Conservation (phyloP, 1,140 invertebrate genomes). For the Drosophila baimaii region DNA sequence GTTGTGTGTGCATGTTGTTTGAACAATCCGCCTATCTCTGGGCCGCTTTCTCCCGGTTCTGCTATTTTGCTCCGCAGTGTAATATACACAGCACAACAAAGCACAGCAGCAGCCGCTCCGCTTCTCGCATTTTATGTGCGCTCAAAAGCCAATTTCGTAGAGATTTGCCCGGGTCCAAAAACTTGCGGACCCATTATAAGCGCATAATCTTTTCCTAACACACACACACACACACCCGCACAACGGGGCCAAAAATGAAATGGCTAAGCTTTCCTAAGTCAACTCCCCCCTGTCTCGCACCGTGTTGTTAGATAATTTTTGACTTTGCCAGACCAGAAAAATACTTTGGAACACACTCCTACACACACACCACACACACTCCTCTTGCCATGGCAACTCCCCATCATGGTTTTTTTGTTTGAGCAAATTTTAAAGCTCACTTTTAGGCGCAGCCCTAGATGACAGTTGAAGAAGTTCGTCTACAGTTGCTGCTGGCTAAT, state of each 20-base stretch:
- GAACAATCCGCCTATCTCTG: constrained; percentile 60
- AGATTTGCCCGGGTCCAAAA: constrained; percentile 69
- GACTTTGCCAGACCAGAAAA: constrained; percentile 44
- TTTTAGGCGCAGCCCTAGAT: constrained; percentile 35
- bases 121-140: constrained; percentile 80
- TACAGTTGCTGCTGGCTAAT: constrained; percentile 20
- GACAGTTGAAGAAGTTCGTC: constrained; percentile 36
- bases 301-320: constrained; percentile 76
- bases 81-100: constrained; percentile 40
- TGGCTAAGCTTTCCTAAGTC: constrained; percentile 65
- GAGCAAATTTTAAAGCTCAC: constrained; percentile 43
- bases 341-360: constrained; percentile 24
- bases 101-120: constrained; percentile 29
- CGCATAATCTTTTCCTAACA: constrained; percentile 80
- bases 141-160: constrained; percentile 82
- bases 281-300: constrained; percentile 4
- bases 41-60: constrained; percentile 30
- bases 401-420: constrained; percentile 3
- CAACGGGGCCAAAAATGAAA: constrained; percentile 68
- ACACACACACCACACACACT: background rate
- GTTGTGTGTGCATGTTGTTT: constrained; percentile 39
- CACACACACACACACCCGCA: constrained; percentile 24
- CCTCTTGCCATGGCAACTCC: background rate
- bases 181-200: constrained; percentile 81
- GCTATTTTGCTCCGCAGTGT: constrained; percentile 70